Evolutionary conservation across 2,888 invertebrate genomes (phyloP), one percentile per base, ranked within the genome.

Genomic region (Reticulitermes lucifugus): DNA sequence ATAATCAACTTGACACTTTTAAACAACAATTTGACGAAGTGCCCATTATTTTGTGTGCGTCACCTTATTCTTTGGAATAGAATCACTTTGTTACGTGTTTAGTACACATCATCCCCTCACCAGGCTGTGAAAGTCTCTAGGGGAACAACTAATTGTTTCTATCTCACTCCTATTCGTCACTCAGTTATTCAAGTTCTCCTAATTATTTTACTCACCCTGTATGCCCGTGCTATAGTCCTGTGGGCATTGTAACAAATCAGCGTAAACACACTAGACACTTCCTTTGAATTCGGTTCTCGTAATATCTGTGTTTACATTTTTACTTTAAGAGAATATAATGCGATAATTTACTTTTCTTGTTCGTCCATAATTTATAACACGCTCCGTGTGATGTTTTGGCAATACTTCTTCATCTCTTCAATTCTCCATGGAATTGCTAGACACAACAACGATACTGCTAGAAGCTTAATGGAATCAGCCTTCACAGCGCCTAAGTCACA

Each of bases 51-150:
- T 46, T 46, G 46, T 46, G 9, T 9, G 46, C 10, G 46, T 46
- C 12, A 46, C 12, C 4, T 12, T 46, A 46, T 46, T 46, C 46
- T 46, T 12, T 1, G 46, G 12, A 46, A 46, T 12, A 46, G 46
- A 46, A 12, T 6, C 12, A 46, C 77, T 46, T 77, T 77, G 77
- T 43, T 77, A 43, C 43, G 43, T 77, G 77, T 77, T 77, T 77
- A 77, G 51, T 51, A 51, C 18, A 77, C n/a, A 22, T 43, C 21
- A 21, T 55, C 14, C 75, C 43, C 43, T 21, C 46, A 46, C 43
- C 43, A 18, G 25, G 43, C 41, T 43, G 14, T 46, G 43, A 51
- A 46, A 25, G 51, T 79, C 55, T 79, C 79, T 43, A 46, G 43
- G 75, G 18, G 46, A 25, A 43, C 46, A n/a, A 22, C 77, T 51